Evolutionary conservation across 2,797 vertebrate genomes (phyloP), one percentile per base, ranked within the genome.

Genomic region (Lepus townsendii): DNA sequence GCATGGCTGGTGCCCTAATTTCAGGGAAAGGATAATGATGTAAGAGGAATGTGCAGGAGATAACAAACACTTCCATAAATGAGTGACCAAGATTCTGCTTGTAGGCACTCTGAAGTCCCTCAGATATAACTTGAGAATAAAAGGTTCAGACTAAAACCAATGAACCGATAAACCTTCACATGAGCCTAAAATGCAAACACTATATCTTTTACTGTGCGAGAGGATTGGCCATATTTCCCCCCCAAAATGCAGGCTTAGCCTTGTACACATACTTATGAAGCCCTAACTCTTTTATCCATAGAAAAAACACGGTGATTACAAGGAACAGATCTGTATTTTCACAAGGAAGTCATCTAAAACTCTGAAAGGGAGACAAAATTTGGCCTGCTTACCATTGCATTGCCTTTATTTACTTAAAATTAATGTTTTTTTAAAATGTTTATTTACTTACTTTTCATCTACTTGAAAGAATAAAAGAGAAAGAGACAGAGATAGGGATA

Each of bases 101-200:
- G 75, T 16, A 79, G 73, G 6, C 20, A 79, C 68, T 89, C 52
- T 63, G n/a, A 62, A 38, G 6, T 60, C 26, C 17, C 8, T 79
- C 79, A 52, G 50, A 5, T 52, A 52, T 66, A 79, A 95, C 66
- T 77, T 88, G 69, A 82, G 76, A 89, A 92, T 69, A 2, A 92
- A 69, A 91, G 50, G 35, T 50, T 84, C 2, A 26, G 16, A 24
- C 7, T 19, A 76, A 72, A 50, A 38, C 22, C 60, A 73, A 60
- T 26, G 32, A 60, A 79, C 17, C 24, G 20, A 69, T 75, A 38
- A 75, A 84, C 30, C 73, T 84, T 22, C 24, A 94, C 73, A 66
- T 86, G 72, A 88, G 65, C 52, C 42, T 71, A 63, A 91, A 35
- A 69, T 10, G 13, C 78, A 92, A 72, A 72, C 35, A 47, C 57